phyloP scores from a whole-genome alignment of 2,113 vertebrate species.

The Corythaeola cristata region DNA sequence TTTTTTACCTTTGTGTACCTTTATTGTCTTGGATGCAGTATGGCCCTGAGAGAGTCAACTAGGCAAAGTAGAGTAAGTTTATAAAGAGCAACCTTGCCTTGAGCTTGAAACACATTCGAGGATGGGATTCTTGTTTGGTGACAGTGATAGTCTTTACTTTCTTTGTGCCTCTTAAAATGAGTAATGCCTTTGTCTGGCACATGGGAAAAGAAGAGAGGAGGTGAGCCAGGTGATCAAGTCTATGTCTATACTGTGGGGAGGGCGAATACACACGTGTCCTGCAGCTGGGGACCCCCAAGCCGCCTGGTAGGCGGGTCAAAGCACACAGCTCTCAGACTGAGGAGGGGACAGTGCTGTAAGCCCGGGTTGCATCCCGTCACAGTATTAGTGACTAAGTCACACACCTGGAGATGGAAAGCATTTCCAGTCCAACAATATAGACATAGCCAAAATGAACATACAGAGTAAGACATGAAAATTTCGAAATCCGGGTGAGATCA shows the following conservation, averaged over 20 bases:
- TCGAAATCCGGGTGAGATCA: neutral
- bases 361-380: neutral
- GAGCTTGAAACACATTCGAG: neutral
- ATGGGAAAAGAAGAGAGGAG: neutral
- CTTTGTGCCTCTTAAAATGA: neutral
- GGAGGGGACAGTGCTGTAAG: neutral
- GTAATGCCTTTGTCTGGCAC: neutral
- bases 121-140: neutral
- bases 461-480: neutral
- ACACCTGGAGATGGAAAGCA: neutral
- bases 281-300: fast-evolving
- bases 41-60: neutral
- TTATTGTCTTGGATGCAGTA: neutral
- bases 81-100: neutral
- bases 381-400: neutral
- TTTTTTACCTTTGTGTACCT: neutral
- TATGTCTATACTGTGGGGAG: neutral
- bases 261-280: fast-evolving
- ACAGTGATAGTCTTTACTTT: neutral
- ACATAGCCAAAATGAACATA: neutral
- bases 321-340: neutral
- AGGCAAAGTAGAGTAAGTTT: neutral
- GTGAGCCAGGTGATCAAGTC: neutral
- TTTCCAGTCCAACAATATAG: neutral
- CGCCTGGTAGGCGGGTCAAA: neutral